Evolutionary conservation across 2,888 invertebrate species (phyloP).

Genomic region (Stenurella melanura): DNA sequence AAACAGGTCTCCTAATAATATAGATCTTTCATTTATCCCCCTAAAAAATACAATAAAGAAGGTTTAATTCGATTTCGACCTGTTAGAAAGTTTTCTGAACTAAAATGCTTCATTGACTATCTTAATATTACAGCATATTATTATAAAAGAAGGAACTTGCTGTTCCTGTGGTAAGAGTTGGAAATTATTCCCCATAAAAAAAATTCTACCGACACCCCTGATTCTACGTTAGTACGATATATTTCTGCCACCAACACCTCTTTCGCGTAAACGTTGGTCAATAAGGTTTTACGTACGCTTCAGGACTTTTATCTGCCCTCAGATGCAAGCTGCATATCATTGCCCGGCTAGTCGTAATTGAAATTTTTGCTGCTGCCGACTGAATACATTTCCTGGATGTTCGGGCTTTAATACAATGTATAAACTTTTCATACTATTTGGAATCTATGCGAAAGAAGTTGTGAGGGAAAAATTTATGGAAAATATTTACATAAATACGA

Average conservation of each 20-base stretch:
- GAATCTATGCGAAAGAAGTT: not conserved
- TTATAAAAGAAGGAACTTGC: no score
- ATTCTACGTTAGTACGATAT: constrained; percentile 1
- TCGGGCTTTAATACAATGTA: constrained; percentile 8
- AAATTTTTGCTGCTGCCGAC: constrained; percentile 33
- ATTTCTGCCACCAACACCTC: not conserved
- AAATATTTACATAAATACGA: constrained; percentile 4
- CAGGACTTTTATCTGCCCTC: constrained; percentile 15
- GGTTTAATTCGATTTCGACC: no score
- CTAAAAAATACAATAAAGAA: no score
- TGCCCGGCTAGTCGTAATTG: constrained; percentile 41
- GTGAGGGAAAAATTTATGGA: not conserved
- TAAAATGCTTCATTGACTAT: no score
- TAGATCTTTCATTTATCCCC: no score
- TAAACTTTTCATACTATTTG: constrained; percentile 2
- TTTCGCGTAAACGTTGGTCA: not conserved
- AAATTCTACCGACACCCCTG: no score
- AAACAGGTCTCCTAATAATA: no score
- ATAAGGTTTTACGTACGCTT: not conserved
- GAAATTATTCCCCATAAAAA: no score
- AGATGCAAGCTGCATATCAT: constrained; percentile 41
- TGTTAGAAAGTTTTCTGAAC: no score
- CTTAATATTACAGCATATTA: no score
- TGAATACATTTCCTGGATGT: constrained; percentile 22
- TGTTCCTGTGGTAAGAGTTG: no score